Conservation (phyloP, 64 coral and sea anemone species). For the Stylophora pistillata region DNA sequence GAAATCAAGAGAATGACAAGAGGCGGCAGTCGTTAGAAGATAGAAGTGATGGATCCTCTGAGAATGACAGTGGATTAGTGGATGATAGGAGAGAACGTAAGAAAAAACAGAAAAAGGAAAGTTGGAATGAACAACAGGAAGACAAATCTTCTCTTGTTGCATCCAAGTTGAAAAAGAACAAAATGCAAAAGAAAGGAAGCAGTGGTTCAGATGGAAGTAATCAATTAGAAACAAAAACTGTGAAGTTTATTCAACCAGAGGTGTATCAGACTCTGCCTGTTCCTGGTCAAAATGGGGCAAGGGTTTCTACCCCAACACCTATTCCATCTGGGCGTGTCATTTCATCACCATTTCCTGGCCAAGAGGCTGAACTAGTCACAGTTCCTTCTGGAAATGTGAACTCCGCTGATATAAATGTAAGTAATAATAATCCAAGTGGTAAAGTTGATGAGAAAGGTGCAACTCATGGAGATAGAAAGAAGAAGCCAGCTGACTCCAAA, state of each 20-base stretch:
- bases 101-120: constrained; percentile 4
- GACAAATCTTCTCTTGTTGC: neutral
- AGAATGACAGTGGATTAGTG: neutral
- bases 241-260: constrained; percentile 90
- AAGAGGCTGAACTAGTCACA: neutral
- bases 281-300: constrained; percentile 36
- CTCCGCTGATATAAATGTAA: neutral
- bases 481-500: constrained; percentile 36
- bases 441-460: neutral
- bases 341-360: constrained; percentile 47
- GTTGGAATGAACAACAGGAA: constrained; percentile 21
- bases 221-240: constrained; percentile 34
- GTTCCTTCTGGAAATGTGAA: constrained; percentile 10
- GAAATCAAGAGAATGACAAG: neutral
- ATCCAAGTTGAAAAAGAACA: constrained; percentile 32
- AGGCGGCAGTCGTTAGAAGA: neutral
- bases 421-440: constrained; percentile 1
- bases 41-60: neutral
- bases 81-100: neutral
- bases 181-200: constrained; percentile 29
- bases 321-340: constrained; percentile 79
- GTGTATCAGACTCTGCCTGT: constrained; percentile 52
- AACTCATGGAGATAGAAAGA: constrained; percentile 12
- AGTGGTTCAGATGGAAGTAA: constrained; percentile 18
- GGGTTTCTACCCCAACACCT: constrained; percentile 65